A percentile compares a stretch with the other conserved stretches of the same genome.
These are phyloP conservation scores for Ictidomys tridecemlineatus DNA, from an alignment of 2,113 vertebrate genomes.

Conservation along the genomic window DNA sequence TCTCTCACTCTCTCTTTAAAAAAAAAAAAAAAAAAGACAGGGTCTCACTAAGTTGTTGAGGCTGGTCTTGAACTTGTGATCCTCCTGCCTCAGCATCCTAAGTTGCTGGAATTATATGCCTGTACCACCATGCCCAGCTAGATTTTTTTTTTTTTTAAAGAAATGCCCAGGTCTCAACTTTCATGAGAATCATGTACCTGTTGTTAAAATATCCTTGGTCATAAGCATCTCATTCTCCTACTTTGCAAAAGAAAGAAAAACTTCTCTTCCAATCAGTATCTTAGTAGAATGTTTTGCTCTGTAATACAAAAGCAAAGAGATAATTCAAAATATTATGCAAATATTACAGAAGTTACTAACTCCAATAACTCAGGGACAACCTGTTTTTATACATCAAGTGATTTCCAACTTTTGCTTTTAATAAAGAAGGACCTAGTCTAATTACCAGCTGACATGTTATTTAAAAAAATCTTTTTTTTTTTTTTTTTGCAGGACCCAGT, in stretches of 20 bases:
- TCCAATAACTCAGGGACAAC: neutral
- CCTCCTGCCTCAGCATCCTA: neutral
- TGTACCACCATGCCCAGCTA: neutral
- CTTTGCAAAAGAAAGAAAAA: neutral
- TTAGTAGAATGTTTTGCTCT: neutral
- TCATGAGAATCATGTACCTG: neutral
- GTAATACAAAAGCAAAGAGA: neutral
- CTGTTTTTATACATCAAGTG: neutral
- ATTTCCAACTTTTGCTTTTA: constrained; percentile 25
- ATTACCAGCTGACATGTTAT: neutral
- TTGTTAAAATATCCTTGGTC: neutral
- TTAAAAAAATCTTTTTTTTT: neutral
- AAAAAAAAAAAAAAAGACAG: too few relatives aligned
- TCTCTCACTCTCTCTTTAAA: too few relatives aligned
- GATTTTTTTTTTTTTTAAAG: too few relatives aligned
- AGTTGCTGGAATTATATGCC: neutral
- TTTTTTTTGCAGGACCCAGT: too few relatives aligned
- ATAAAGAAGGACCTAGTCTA: neutral
- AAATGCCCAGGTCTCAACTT: neutral
- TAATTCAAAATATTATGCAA: neutral
- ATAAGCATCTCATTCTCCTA: neutral
- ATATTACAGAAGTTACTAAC: neutral
- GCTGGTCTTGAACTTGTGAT: neutral
- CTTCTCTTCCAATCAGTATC: neutral
- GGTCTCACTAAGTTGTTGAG: neutral